Base-by-base conservation (phyloP, 2,113 vertebrate genomes). In the Albula glossodonta region DNA sequence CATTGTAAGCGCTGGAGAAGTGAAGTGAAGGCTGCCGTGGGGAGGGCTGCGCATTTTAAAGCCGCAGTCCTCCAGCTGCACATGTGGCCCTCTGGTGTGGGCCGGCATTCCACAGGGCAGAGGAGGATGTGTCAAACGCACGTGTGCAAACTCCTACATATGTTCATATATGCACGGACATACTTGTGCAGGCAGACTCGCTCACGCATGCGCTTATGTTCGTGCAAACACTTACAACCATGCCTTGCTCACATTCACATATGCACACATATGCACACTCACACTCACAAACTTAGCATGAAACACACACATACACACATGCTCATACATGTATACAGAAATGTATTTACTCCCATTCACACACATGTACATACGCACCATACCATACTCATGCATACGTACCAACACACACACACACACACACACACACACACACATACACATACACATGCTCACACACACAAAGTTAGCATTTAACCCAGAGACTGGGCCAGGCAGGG, bases 401-500 rank as follows among this genome's bases (percentile, higher is more conserved):
- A 51, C 31, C 77, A 2, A 25, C 4, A 81, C 19, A n/a, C 9
- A 57, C 56, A 48, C 82, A 63, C 82, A 83, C 25, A 87, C 88
- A 66, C 52, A 51, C 56, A 66, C 53, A 81, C 17, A 85, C 25
- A 56, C 70, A 56, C 8, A 63, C 63, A 84, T 60, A 52, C 48
- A 51, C 50, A 56, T 74, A n/a, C 83, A 74, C 87, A 84, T 89
- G 85, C 87, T 78, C 60, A 84, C 84, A 84, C 80, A 31, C 85
- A 81, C 8, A 12, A 13, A 12, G 49, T 80, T 13, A 82, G 52
- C 10, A n/a, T 82, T 25, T 31, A 13, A 80, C 77, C 53, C 78
- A 87, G 70, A 85, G 81, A 82, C 86, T 89, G 83, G 60, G 66
- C 48, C 84, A 83, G 88, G 86, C 85, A 88, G 85, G 87, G 83